Base-by-base conservation (phyloP, 2,888 invertebrate species). In the Hydriomena furcata region DNA sequence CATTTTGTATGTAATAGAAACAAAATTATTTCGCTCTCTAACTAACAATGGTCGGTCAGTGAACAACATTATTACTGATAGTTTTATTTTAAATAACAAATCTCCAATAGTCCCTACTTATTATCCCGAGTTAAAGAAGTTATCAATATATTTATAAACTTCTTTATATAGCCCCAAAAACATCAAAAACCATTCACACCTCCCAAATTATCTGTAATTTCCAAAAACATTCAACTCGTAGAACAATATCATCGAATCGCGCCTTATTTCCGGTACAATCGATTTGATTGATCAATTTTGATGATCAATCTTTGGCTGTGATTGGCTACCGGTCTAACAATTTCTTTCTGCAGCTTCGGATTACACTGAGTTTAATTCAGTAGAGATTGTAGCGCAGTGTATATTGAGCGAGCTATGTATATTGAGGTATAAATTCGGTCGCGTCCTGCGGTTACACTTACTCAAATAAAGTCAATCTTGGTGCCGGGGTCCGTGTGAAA, bases 391-490 rank as follows among this genome's bases (percentile, higher is more conserved):
- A 64, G 67, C 61, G 63, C 68, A 67, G 70, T 66, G 67, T 72
- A 44, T 68, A 69, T 63, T 57, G 43, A 65, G 60, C 59, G 55
- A 63, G 77, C 79, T 64, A 71, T 82, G 82, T 78, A 79, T 65
- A 58, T 63, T 65, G 72, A 78, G 78, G 62, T 64, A 69, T 63
- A 68, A 71, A 65, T 63, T 70, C 59, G 65, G 63, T 60, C 56
- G 65, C 62, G 68, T 65, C 73, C 71, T 90, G 89, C 76, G 89
- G 89, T 90, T 82, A 76, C 74, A 85, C 85, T 87, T 88, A 76
- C 82, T 84, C 86, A 89, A 89, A 89, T 90, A 90, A 85, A 89
- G 84, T 84, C 88, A 84, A 89, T 89, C 87, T 89, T 79, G 85
- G 79, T 73, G 80, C 72, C 70, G 68, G 76, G 79, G 76, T 71